Conservation (phyloP, 1,140 invertebrate species). For the Sycobia sp. region DNA sequence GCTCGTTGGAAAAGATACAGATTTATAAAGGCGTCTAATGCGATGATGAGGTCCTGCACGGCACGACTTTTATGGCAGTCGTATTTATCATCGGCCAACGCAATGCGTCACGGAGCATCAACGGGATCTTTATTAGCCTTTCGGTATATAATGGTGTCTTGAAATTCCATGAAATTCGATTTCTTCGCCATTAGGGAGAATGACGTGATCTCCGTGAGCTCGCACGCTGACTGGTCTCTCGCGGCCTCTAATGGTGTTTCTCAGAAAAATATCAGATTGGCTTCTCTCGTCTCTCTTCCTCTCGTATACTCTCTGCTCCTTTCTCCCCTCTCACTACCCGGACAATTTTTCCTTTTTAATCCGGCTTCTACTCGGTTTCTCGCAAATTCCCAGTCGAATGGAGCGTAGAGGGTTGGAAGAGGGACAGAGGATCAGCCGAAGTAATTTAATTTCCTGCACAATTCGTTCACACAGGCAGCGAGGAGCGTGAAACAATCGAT, state of each 20-base stretch:
- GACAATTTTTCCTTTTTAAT: constrained; percentile 1
- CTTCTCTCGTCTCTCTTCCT: not conserved
- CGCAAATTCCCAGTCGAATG: not conserved
- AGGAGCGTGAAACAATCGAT: constrained; percentile 20
- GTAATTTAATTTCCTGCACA: constrained; percentile 28
- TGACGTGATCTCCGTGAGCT: constrained; percentile 25
- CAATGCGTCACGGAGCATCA: constrained; percentile 34
- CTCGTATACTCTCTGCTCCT: not conserved
- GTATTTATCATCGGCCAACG: constrained; percentile 36
- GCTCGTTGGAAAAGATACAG: too few relatives aligned
- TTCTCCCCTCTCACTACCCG: not conserved
- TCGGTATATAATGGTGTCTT: constrained; percentile 34
- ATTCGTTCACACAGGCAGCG: not conserved
- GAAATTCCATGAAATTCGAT: constrained; percentile 39
- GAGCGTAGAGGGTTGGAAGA: too few relatives aligned
- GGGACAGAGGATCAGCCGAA: too few relatives aligned
- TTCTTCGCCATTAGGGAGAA: constrained; percentile 36
- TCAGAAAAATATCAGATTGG: constrained; percentile 35
- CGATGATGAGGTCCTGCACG: constrained; percentile 29
- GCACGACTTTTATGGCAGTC: constrained; percentile 30
- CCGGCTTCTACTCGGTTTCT: constrained; percentile 1
- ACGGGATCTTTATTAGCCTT: constrained; percentile 36
- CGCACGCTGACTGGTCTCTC: constrained; percentile 1
- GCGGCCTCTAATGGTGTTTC: constrained; percentile 34
- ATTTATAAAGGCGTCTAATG: constrained; percentile 33